Base-by-base conservation (phyloP, 2,113 vertebrate genomes). In the Gopherus flavomarginatus region DNA sequence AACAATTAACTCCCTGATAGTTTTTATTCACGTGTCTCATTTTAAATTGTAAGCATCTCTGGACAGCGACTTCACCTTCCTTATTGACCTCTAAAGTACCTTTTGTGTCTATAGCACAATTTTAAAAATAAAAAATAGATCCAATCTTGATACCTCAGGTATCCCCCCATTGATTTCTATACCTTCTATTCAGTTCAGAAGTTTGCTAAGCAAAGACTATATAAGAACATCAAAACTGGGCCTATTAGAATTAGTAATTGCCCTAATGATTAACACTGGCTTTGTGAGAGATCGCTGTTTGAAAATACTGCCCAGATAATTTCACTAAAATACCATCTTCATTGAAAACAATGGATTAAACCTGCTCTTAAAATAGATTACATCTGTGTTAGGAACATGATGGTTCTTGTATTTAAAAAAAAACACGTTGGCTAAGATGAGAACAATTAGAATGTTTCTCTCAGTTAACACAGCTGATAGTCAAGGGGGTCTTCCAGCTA, bases 381-480 rank as follows among this genome's bases (percentile, higher is more conserved):
- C 62, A 57, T 97, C 89, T 96, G 94, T 94, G 42, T 77, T 96
- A 83, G 87, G 96, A 98, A 92, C 97, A 24, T 97, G 97, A 98
- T 97, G 91, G 85, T 95, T 98, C 98, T 98, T 98, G 89, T 97
- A 97, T 98, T 97, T 92, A 95, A 96, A 95, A 93, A 97, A 96
- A 97, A 95, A 88, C 3, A 81, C 72, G 97, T 96, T 97, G 97
- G 90, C 97, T 98, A 94, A 88, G 85, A 92, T 97, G 91, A 93
- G 94, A 89, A 93, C 85, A 97, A 96, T 98, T 97, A 97, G 93
- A 97, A 90, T 93, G 94, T 93, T 95, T 96, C 92, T 94, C 81
- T 97, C 90, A 91, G 14, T 98, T 97, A 98, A 95, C 93, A 96
- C 94, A 97, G 97, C 96, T 98, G 95, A 97, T 96, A 96, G 79